Base-by-base conservation (phyloP, 2,113 vertebrate species). In the Pangasianodon gigas region DNA sequence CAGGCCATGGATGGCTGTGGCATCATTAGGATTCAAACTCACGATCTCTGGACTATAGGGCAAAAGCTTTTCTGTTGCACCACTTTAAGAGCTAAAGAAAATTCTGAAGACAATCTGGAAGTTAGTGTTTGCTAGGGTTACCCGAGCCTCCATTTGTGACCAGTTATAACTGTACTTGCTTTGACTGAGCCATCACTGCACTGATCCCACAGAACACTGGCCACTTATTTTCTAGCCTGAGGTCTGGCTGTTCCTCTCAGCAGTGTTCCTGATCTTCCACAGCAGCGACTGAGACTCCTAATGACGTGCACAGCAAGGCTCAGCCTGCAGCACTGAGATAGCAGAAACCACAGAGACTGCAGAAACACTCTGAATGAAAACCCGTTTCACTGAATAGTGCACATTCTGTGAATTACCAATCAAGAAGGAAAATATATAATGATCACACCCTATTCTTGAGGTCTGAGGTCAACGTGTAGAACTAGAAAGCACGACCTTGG, bases 201-300 rank as follows among this genome's bases (percentile, higher is more conserved):
- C 46, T 32, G 80, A 44, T 71, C 13, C 52, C 83, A 65, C 54
- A 85, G 69, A 79, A 74, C 58, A 69, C 41, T 44, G n/a, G 21
- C 83, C 84, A 89, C 88, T 89, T 86, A 89, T 89, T 79, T 80
- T 60, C 75, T 80, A 54, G 84, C 83, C 83, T 79, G 71, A 26
- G 84, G 83, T 41, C 56, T 89, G 84, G 26, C 84, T 89, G 65
- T 69, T 71, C 62, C 65, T 65, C 87, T 88, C 58, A 37, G 81
- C 46, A 56, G 87, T 69, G 79, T 24, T 83, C 74, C 29, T 65
- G 54, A 86, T 79, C 88, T 44, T 84, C 37, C 52, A 56, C 51
- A 44, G 52, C 37, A 81, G 77, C 8, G 24, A 88, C 60, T 41
- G 32, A 82, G 79, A 44, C 44, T 74, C 48, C 29, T 89, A 89